Evolutionary conservation across 2,888 invertebrate species (phyloP).

Genomic region (Idaea aversata): DNA sequence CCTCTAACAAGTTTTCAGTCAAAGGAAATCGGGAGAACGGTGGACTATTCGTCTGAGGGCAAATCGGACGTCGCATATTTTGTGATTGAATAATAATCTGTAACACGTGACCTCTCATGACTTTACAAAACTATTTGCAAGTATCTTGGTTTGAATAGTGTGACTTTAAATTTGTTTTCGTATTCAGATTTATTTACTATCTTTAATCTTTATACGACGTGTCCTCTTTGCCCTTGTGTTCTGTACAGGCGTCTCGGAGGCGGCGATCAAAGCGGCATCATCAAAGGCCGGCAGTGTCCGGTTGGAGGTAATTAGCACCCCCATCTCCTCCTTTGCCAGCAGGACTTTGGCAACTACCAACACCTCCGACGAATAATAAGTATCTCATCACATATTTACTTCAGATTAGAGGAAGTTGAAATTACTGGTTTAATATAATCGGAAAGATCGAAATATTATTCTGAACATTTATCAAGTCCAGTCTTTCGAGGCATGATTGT

Average conservation of each 20-base stretch:
- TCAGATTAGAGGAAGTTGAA: neutral
- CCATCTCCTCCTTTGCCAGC: conserved; percentile 17
- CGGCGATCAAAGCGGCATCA: conserved; percentile 64
- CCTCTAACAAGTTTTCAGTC: conserved; percentile 78
- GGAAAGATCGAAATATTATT: neutral
- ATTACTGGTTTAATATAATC: neutral
- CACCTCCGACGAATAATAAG: neutral
- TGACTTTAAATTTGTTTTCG: no score
- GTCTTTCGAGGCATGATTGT: neutral
- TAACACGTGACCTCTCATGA: neutral
- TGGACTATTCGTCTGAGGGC: conserved; percentile 33
- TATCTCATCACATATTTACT: neutral
- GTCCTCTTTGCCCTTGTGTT: conserved; percentile 34
- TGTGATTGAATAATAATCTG: neutral
- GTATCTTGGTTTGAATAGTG: neutral
- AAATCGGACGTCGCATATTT: conserved; percentile 36
- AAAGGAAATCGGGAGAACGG: conserved; percentile 71
- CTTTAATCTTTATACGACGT: conserved; percentile 3
- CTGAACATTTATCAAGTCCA: neutral
- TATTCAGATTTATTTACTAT: neutral
- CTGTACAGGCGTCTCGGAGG: conserved; percentile 26
- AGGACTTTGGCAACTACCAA: neutral
- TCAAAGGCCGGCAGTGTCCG: conserved; percentile 68
- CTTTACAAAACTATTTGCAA: neutral
- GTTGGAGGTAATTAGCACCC: conserved; percentile 62